Evolutionary conservation across 2,797 vertebrate genomes (phyloP), one percentile per base, ranked within the genome.

Genomic region (Protosalanx chinensis): DNA sequence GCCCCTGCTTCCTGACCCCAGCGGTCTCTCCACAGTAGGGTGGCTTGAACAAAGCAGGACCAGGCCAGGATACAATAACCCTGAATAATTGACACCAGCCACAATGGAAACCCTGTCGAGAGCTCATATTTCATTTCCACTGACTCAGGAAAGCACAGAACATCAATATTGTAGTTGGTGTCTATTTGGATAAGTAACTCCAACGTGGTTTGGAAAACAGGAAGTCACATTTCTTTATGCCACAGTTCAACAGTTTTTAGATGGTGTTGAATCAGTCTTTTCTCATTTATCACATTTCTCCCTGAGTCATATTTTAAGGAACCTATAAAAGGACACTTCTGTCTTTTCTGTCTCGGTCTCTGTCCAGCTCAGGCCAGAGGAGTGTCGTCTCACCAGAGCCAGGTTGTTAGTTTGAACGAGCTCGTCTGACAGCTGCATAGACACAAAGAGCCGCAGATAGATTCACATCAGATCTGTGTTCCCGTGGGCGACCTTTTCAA

Each of bases 1-100:
- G 20, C 18, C 29, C 18, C 18, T 37, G 5, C 27, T 0, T 0
- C 23, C 10, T 60, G 33, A 7, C 12, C 33, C 13, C 12, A 23
- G 56, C 3, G 12, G 4, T 70, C 61, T 41, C 51, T 56, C 15
- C 51, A 56, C 51, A 41, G 33, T n/a, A 37, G 37, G 46, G 15
- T 12, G 27, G n/a, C 15, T 27, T 2, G 16, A 10, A 13, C 12
- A 12, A 78, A 85, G 79, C 80, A 16, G 10, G 67, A 69, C n/a
- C 41, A 18, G 23, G 49, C 13, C 53, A 15, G 56, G 73, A 33
- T 78, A 67, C 66, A 74, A 18, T 72, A 46, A 58, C 73, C 79
- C 71, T 91, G 66, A 90, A 90, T 92, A 80, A 90, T 88, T 86
- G 51, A 41, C 15, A 35, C 6, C 68, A 12, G 1, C 60, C 64